Evolutionary conservation across 2,113 vertebrate genomes (phyloP).

Genomic region (Saccopteryx leptura): DNA sequence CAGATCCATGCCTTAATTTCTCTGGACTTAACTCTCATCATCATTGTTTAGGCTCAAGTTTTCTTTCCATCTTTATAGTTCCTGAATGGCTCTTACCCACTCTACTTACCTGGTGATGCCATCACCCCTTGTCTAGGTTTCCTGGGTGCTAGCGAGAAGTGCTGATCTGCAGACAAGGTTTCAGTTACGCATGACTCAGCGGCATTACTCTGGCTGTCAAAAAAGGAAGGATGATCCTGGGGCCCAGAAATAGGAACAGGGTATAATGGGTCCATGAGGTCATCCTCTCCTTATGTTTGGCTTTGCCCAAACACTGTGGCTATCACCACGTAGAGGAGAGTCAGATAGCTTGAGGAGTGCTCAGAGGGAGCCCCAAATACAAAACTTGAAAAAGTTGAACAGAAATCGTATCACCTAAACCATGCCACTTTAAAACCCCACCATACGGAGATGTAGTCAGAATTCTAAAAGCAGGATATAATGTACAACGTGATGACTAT

Average conservation of each 20-base stretch:
- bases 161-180: neutral
- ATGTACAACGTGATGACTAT: neutral
- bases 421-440: neutral
- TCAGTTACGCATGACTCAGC: slow-evolving; percentile 68
- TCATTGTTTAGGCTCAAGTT: neutral
- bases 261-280: slow-evolving; percentile 16
- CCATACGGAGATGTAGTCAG: neutral
- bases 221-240: slow-evolving; percentile 37
- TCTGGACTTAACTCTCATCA: neutral
- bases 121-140: neutral
- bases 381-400: neutral
- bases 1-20: neutral
- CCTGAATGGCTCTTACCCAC: neutral
- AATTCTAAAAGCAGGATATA: neutral
- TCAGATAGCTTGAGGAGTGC: neutral
- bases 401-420: neutral
- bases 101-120: neutral
- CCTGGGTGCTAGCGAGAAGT: neutral
- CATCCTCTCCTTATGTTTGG: neutral
- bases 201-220: neutral
- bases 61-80: neutral
- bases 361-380: neutral
- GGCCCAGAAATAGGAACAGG: slow-evolving; percentile 64
- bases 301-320: slow-evolving; percentile 10
- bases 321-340: neutral